Percentiles rank a stretch among this genome's conserved stretches.
Conservation (phyloP, 2,888 invertebrate genomes). For the Lepidochrysops patricia region DNA sequence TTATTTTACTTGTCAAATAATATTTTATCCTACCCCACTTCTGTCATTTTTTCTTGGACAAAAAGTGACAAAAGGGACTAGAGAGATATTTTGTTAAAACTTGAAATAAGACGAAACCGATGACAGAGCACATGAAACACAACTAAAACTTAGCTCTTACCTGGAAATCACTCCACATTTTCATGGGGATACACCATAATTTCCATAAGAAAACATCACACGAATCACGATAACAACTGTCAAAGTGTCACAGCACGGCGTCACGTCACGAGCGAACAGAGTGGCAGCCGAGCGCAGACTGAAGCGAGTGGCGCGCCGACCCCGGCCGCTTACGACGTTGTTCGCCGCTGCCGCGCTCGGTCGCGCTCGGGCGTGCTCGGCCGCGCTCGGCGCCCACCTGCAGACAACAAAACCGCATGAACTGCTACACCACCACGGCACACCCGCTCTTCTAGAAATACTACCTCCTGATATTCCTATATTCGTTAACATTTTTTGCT, state of each 20-base stretch:
- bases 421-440: slow-evolving; percentile 34
- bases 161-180: slow-evolving; percentile 75
- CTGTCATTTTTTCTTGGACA: background rate
- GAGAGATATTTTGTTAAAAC: slow-evolving; percentile 11
- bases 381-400: slow-evolving; percentile 56
- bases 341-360: slow-evolving; percentile 26
- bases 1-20: background rate
- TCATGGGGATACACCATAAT: slow-evolving; percentile 74
- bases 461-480: slow-evolving; percentile 20
- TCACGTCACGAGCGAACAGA: slow-evolving; percentile 51
- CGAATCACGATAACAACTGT: slow-evolving; percentile 72
- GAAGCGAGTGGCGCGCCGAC: slow-evolving; percentile 30
- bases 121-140: background rate
- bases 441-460: slow-evolving; percentile 41
- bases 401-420: slow-evolving; percentile 63
- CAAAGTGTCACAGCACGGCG: slow-evolving; percentile 63
- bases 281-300: slow-evolving; percentile 67
- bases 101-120: background rate
- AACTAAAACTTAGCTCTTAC: slow-evolving; percentile 38
- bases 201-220: slow-evolving; percentile 72
- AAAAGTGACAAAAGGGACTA: background rate
- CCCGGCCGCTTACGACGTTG: slow-evolving; percentile 21
- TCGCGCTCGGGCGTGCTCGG: slow-evolving; percentile 36
- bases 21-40: background rate
- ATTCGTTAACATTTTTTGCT: background rate